Percentiles rank a stretch among this genome's conserved stretches.
Evolutionary conservation across 2,113 vertebrate species (phyloP).

Genomic region (Podilymbus podiceps): DNA sequence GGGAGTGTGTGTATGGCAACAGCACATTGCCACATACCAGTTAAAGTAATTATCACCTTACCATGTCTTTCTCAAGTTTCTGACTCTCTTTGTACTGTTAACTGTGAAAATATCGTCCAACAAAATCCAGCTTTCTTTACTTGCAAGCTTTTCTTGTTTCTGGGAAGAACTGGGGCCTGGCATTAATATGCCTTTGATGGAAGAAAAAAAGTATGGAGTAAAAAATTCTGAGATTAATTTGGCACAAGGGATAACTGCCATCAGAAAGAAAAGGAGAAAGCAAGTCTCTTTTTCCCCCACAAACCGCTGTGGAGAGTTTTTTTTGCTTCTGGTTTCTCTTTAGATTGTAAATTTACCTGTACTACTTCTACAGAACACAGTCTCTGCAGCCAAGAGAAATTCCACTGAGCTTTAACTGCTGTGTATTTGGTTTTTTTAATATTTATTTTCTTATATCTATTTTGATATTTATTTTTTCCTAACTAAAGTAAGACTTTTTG

Average conservation of each 20-base stretch:
- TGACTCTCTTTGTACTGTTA: neutral
- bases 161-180: neutral
- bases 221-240: neutral
- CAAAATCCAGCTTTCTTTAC: neutral
- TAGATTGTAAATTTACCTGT: neutral
- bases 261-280: constrained; percentile 12
- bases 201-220: neutral
- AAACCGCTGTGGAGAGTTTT: neutral
- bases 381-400: neutral
- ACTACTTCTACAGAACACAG: neutral
- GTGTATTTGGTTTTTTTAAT: neutral
- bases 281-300: neutral
- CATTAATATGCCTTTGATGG: neutral
- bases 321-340: neutral
- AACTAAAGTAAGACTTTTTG: neutral
- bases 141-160: neutral
- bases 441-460: neutral
- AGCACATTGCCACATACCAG: neutral
- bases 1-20: neutral
- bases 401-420: neutral
- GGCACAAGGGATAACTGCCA: neutral
- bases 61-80: neutral
- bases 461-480: neutral
- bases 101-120: neutral
- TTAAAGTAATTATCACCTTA: neutral